phyloP scores from a whole-genome alignment of 2,888 invertebrate genomes.

The Nematopogon swammerdamellus region DNA sequence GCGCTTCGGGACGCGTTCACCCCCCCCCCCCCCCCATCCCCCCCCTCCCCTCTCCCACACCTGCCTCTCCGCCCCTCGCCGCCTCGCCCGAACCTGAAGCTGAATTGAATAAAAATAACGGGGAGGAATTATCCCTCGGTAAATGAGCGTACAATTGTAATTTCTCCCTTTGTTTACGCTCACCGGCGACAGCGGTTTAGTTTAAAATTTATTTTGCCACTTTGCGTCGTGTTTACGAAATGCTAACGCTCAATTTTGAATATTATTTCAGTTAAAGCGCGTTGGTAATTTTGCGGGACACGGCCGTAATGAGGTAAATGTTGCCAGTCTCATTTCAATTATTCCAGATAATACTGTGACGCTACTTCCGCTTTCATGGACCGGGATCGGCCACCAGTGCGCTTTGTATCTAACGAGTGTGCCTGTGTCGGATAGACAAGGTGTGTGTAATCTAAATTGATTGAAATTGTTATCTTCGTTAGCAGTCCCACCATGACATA shows the following conservation, averaged over 20 bases:
- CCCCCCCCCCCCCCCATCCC: conserved; percentile 15
- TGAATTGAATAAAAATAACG: conserved; percentile 54
- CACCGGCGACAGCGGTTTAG: not conserved
- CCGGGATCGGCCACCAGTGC: too few species aligned
- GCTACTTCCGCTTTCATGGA: too few species aligned
- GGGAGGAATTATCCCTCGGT: conserved; percentile 6
- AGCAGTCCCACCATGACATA: too few species aligned
- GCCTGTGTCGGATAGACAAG: too few species aligned
- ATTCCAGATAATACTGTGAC: not conserved
- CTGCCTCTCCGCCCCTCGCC: too few species aligned
- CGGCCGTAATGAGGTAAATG: too few species aligned
- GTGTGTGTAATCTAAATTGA: too few species aligned
- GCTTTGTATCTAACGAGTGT: too few species aligned
- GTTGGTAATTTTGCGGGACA: not conserved
- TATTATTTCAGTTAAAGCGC: not conserved
- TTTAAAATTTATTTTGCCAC: not conserved
- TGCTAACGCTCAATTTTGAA: not conserved
- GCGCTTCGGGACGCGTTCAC: conserved; percentile 32
- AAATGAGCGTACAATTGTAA: not conserved
- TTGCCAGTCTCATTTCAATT: not conserved
- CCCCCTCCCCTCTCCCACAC: too few species aligned
- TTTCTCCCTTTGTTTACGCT: not conserved
- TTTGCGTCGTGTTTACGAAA: not conserved
- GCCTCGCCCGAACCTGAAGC: not conserved
- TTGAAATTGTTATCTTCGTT: too few species aligned